Conservation (phyloP, 2,113 vertebrate species). For the Microtus oregoni region DNA sequence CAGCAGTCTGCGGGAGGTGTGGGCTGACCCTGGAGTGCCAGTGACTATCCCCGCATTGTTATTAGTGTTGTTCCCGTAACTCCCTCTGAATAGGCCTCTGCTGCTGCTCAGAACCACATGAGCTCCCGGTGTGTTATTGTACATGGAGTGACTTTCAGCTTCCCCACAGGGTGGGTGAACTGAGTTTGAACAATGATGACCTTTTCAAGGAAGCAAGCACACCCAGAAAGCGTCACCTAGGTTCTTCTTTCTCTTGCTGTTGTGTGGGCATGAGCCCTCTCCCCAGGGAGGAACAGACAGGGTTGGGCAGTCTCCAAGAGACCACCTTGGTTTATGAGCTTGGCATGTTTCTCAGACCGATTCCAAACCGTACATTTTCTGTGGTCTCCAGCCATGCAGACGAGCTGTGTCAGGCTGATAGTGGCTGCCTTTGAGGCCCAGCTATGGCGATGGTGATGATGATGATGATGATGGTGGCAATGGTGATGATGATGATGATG, state of each 20-base stretch:
- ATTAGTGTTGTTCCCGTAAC: rapidly evolving
- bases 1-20: background rate
- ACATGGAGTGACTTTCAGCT: background rate
- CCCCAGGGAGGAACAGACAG: background rate
- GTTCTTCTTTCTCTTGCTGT: background rate
- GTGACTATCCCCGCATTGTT: no score
- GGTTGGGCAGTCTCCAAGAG: background rate
- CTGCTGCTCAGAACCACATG: background rate
- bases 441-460: rapidly evolving
- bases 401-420: rapidly evolving
- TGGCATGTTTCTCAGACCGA: background rate
- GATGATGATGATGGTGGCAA: background rate
- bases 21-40: background rate
- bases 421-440: background rate
- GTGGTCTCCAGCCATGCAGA: background rate
- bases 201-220: background rate
- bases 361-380: background rate
- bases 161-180: background rate
- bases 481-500: rapidly evolving
- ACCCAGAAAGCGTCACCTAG: background rate
- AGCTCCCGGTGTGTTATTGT: rapidly evolving
- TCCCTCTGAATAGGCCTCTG: rapidly evolving
- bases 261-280: rapidly evolving
- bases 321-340: background rate
- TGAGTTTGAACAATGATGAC: no score